These are phyloP conservation scores for Myxocyprinus asiaticus DNA, from an alignment of 2,113 vertebrate genomes.

Conservation along the genomic window DNA sequence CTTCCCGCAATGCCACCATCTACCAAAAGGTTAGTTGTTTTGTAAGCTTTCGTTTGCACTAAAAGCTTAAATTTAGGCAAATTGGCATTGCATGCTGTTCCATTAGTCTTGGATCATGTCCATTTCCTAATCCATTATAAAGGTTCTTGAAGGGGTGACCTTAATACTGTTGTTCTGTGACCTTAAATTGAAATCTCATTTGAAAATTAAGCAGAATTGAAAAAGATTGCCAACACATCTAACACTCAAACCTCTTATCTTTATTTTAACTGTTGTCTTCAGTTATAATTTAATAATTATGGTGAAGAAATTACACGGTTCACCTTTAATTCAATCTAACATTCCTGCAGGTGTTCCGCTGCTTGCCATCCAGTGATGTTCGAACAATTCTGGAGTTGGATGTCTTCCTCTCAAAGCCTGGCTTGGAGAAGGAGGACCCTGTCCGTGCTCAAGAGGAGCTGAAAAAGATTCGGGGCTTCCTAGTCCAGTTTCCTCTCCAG, in stretches of 20 bases:
- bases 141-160: too few species aligned
- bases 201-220: too few species aligned
- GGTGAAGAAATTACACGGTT: too few species aligned
- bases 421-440: slow-evolving; percentile 83
- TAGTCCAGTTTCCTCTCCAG: slow-evolving; percentile 92
- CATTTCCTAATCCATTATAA: too few species aligned
- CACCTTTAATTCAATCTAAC: neutral
- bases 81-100: neutral
- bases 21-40: slow-evolving; percentile 84
- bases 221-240: too few species aligned
- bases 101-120: neutral
- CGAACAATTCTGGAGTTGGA: slow-evolving; percentile 83
- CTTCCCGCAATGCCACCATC: slow-evolving; percentile 89
- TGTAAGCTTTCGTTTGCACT: neutral
- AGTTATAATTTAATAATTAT: too few species aligned
- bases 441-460: slow-evolving; percentile 85
- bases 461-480: slow-evolving; percentile 91
- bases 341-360: slow-evolving; percentile 87
- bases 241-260: too few species aligned
- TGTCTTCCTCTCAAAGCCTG: slow-evolving; percentile 79
- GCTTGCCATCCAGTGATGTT: slow-evolving; percentile 92
- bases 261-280: too few species aligned
- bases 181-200: too few species aligned
- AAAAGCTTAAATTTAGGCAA: too few species aligned
- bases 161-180: too few species aligned